A percentile compares a stretch with the other conserved stretches of the same genome.
These are phyloP conservation scores for Chloropsis cyanopogon DNA, from an alignment of 2,113 vertebrate genomes.

Conservation along the genomic window DNA sequence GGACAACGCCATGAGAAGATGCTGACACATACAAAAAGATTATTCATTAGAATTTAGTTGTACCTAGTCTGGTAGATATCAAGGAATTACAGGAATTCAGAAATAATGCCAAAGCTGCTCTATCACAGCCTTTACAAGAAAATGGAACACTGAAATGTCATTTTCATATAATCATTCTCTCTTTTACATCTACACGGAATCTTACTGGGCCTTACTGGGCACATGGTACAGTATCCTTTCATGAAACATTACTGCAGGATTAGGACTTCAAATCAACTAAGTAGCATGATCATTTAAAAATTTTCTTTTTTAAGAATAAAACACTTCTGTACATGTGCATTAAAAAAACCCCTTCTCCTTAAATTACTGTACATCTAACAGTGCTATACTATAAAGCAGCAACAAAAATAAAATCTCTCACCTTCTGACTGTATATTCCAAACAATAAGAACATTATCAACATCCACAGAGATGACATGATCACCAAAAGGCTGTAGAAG, in stretches of 20 bases:
- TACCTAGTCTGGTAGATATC: not conserved
- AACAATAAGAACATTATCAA: slow-evolving; percentile 84
- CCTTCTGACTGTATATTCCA: slow-evolving; percentile 90
- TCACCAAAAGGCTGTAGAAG: slow-evolving; percentile 91
- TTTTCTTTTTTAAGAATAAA: not conserved
- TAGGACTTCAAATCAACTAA: not conserved
- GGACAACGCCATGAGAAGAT: not conserved
- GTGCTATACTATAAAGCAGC: not conserved
- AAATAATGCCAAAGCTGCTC: not conserved
- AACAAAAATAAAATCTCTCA: slow-evolving; percentile 37
- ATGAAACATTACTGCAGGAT: not conserved
- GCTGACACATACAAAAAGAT: not conserved
- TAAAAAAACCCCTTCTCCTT: accelerated
- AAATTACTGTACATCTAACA: not conserved
- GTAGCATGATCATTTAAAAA: accelerated
- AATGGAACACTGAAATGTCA: not conserved
- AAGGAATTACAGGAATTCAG: not conserved
- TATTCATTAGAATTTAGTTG: not conserved
- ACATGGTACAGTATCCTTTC: not conserved
- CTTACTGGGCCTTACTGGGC: not conserved
- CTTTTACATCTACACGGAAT: not conserved
- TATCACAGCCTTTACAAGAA: not conserved
- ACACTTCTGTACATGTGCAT: not conserved
- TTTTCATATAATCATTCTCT: not conserved
- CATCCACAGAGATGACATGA: slow-evolving; percentile 90